Percentiles rank a stretch among this genome's conserved stretches.
These are phyloP conservation scores for Aphaenogaster floridana DNA, from an alignment of 1,140 invertebrate genomes.

Conservation along the genomic window DNA sequence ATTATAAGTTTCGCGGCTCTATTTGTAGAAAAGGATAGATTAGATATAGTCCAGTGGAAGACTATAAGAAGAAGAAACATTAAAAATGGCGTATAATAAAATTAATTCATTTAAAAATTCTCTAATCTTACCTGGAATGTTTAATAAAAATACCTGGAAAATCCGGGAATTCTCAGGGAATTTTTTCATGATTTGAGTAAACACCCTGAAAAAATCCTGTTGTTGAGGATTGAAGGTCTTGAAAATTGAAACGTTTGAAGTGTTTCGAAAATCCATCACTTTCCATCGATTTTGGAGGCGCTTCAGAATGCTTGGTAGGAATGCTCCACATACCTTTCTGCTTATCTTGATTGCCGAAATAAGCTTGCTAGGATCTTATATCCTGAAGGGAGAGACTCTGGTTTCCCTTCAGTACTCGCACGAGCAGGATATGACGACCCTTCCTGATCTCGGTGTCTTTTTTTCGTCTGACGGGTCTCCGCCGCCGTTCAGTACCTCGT, in stretches of 20 bases:
- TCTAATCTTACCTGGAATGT: too few species aligned
- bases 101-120: too few species aligned
- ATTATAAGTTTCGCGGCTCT: too few species aligned
- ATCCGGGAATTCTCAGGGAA: too few species aligned
- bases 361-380: slow-evolving; percentile 11
- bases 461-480: slow-evolving; percentile 1
- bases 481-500: background rate
- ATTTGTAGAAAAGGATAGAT: too few species aligned
- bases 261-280: background rate
- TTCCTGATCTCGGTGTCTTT: slow-evolving; percentile 20
- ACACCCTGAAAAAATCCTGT: background rate
- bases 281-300: background rate
- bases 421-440: slow-evolving; percentile 7
- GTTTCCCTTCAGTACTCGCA: background rate
- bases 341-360: slow-evolving; percentile 6
- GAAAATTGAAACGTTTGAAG: background rate
- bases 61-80: too few species aligned
- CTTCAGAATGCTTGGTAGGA: background rate
- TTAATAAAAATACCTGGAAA: too few species aligned
- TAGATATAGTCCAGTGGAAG: too few species aligned
- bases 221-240: background rate
- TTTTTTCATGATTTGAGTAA: too few species aligned
- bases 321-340: background rate
- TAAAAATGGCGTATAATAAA: too few species aligned
- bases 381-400: background rate